Conservation (phyloP, 2,888 invertebrate species). For the Cynaeus angustus region DNA sequence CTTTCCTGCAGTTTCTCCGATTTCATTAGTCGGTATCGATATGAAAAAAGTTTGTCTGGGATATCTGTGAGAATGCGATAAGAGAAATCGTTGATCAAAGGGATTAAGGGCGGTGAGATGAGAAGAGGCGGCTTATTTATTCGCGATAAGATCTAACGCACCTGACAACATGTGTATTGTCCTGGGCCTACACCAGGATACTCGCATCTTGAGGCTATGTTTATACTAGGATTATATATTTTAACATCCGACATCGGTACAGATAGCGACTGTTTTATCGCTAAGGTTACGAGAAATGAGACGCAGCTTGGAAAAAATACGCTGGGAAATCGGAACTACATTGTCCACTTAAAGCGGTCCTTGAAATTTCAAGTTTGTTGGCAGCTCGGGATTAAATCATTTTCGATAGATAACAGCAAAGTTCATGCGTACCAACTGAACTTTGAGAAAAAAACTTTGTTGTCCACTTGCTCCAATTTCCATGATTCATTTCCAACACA, state of each 20-base stretch:
- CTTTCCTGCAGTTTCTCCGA: neutral
- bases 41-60: slow-evolving; percentile 19
- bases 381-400: slow-evolving; percentile 23
- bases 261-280: slow-evolving; percentile 44
- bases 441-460: too few species aligned
- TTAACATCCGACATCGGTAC: slow-evolving; percentile 59
- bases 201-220: slow-evolving; percentile 54
- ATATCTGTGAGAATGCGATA: slow-evolving; percentile 45
- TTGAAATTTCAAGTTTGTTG: too few species aligned
- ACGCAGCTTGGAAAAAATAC: slow-evolving; percentile 20
- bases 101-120: slow-evolving; percentile 69
- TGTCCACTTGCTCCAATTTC: too few species aligned
- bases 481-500: slow-evolving; percentile 1
- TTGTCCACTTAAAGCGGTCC: too few species aligned
- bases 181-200: slow-evolving; percentile 61
- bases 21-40: slow-evolving; percentile 33
- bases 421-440: too few species aligned
- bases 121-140: slow-evolving; percentile 68
- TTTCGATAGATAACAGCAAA: too few species aligned
- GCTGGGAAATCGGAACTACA: slow-evolving; percentile 32
- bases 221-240: slow-evolving; percentile 61
- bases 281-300: slow-evolving; percentile 16
- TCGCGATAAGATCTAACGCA: slow-evolving; percentile 66
- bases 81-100: slow-evolving; percentile 61
- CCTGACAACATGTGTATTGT: slow-evolving; percentile 68